A percentile compares a stretch with the other conserved stretches of the same genome.
Conservation (phyloP, 2,113 vertebrate species). For the Neolamprologus caudopunctatus region DNA sequence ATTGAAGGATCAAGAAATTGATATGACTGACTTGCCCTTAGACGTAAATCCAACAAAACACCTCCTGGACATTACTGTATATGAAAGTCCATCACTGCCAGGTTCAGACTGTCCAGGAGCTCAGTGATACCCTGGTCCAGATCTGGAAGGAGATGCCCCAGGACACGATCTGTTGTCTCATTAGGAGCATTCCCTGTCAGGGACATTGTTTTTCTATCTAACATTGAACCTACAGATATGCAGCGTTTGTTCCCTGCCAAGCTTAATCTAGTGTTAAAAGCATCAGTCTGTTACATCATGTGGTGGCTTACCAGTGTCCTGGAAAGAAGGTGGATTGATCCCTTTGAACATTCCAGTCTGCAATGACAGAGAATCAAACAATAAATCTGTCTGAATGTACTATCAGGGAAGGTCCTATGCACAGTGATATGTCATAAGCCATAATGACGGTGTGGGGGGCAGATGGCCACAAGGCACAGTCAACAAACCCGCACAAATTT, state of each 20-base stretch:
- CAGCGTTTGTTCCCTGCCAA: background rate
- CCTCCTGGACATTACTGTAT: background rate
- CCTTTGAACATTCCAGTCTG: background rate
- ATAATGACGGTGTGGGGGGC: background rate
- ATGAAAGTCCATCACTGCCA: background rate
- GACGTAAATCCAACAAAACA: background rate
- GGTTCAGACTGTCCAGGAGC: background rate
- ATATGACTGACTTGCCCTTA: background rate
- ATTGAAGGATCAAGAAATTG: background rate
- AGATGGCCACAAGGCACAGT: background rate
- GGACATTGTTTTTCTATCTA: background rate
- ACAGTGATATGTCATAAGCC: background rate
- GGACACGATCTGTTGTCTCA: background rate
- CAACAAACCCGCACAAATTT: background rate
- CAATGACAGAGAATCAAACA: background rate
- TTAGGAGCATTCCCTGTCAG: background rate
- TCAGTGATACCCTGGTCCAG: background rate
- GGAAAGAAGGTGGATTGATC: background rate
- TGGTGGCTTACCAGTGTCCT: conserved; percentile 9
- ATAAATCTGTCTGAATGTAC: background rate
- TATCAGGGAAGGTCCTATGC: background rate
- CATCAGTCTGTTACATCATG: background rate
- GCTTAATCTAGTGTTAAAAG: background rate
- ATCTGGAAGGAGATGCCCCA: background rate
- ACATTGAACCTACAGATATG: background rate